A percentile compares a stretch with the other conserved stretches of the same genome.
Evolutionary conservation across 2,113 vertebrate species (phyloP).

Genomic region (Eptesicus fuscus): DNA sequence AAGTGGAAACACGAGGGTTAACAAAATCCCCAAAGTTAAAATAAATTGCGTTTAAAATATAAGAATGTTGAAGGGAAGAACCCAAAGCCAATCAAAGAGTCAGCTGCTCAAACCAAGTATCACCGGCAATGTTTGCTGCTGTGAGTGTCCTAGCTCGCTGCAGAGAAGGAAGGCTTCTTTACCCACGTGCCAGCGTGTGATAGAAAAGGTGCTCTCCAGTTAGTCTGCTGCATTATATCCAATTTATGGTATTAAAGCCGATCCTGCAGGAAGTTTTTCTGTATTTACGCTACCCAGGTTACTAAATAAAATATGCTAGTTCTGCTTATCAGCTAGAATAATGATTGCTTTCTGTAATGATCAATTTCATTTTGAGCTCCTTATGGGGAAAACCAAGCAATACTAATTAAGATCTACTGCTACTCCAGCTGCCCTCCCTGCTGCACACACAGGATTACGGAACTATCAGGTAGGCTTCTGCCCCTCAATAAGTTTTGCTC

Average conservation of each 20-base stretch:
- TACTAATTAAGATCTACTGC: neutral
- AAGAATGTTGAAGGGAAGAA: neutral
- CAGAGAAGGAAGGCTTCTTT: neutral
- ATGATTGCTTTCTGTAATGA: neutral
- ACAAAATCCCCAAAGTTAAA: neutral
- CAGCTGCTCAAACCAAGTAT: neutral
- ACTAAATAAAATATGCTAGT: neutral
- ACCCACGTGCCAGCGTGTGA: accelerated
- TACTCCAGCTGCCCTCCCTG: neutral
- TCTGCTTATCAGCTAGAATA: neutral
- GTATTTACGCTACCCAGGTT: neutral
- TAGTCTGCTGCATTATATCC: neutral
- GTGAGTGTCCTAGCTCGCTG: neutral
- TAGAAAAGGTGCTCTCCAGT: accelerated
- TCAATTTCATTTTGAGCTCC: neutral
- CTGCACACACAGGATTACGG: neutral
- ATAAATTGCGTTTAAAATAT: neutral
- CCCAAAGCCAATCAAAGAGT: neutral
- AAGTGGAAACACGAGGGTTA: neutral
- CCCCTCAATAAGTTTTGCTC: neutral
- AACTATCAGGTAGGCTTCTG: neutral
- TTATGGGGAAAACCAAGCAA: neutral
- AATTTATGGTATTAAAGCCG: neutral
- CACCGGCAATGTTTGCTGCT: neutral
- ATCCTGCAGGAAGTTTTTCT: neutral